phyloP scores from a whole-genome alignment of 2,797 vertebrate species.

The Phylloscopus collybita region DNA sequence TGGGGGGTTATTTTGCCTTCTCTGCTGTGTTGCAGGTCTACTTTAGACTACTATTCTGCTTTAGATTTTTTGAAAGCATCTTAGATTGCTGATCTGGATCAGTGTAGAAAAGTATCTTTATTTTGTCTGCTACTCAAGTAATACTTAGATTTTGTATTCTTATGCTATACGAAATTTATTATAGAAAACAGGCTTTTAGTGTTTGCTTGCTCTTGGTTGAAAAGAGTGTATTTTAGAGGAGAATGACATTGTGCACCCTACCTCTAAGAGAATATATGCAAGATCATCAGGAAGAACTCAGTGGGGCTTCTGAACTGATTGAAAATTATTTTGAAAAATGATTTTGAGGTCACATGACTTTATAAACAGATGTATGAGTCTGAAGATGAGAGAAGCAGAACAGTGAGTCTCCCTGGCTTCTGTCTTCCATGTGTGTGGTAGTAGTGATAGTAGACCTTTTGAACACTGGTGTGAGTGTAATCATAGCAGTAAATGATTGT shows the following conservation, averaged over 20 bases:
- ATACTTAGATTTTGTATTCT: neutral
- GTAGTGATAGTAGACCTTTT: neutral
- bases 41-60: neutral
- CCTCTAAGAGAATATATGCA: neutral
- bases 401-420: neutral
- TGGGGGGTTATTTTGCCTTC: neutral
- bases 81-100: neutral
- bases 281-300: neutral
- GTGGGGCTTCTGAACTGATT: neutral
- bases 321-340: neutral
- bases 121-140: neutral
- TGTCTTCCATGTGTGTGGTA: neutral
- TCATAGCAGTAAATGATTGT: neutral
- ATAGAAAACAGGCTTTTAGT: neutral
- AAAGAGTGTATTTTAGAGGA: neutral
- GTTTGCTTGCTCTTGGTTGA: neutral
- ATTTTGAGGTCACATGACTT: neutral
- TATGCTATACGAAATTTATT: neutral
- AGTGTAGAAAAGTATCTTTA: neutral
- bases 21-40: neutral
- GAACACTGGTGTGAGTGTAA: neutral
- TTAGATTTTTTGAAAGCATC: neutral
- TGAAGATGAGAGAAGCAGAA: neutral
- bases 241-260: neutral
- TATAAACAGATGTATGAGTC: neutral